Evolutionary conservation across 92 coral and sea anemone species (phyloP).

Genomic region (Parazoanthus swiftii): DNA sequence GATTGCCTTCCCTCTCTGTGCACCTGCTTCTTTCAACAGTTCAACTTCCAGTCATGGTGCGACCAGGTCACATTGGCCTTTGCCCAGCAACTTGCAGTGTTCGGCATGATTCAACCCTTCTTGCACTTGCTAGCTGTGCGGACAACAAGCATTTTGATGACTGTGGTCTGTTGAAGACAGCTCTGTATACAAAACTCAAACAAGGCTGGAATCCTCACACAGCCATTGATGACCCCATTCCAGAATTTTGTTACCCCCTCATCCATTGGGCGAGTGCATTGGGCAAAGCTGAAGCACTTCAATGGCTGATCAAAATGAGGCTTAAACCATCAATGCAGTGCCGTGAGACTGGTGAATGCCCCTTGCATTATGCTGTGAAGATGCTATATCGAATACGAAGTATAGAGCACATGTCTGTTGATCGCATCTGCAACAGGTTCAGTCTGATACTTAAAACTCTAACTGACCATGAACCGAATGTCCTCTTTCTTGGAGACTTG

Average conservation of each 20-base stretch:
- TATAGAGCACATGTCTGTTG: constrained; percentile 23
- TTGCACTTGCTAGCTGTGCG: constrained; percentile 29
- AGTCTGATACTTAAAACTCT: constrained; percentile 5
- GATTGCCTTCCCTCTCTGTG: no score
- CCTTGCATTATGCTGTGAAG: constrained; percentile 32
- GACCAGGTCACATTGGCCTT: constrained; percentile 30
- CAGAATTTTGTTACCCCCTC: constrained; percentile 15
- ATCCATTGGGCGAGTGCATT: constrained; percentile 39
- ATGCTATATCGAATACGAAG: constrained; percentile 30
- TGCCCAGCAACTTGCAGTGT: constrained; percentile 19
- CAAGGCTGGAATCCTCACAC: constrained; percentile 41
- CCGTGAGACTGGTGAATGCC: constrained; percentile 27
- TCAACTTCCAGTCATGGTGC: constrained; percentile 15
- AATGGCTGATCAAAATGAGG: constrained; percentile 38
- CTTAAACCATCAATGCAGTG: constrained; percentile 42
- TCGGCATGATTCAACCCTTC: constrained; percentile 39
- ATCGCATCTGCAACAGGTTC: constrained; percentile 24
- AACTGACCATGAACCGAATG: constrained; percentile 37
- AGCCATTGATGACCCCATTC: constrained; percentile 25
- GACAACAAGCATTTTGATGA: constrained; percentile 41
- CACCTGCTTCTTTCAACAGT: background rate
- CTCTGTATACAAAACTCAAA: constrained; percentile 35
- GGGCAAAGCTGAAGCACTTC: constrained; percentile 39
- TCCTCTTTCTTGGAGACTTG: constrained; percentile 31
- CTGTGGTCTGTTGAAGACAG: constrained; percentile 38